These are phyloP conservation scores for Ylistrum balloti DNA, from an alignment of 1,140 invertebrate genomes.

Conservation along the genomic window DNA sequence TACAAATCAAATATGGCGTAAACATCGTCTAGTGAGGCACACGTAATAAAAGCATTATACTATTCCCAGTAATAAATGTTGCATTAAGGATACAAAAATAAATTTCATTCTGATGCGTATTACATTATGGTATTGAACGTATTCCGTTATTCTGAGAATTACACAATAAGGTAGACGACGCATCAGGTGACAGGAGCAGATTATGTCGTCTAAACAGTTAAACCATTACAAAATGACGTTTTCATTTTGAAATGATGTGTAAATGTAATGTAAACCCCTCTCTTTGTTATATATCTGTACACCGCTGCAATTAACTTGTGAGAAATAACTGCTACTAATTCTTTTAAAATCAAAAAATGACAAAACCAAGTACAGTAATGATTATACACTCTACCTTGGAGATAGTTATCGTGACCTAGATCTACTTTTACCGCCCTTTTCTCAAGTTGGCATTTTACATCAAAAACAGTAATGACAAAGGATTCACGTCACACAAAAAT, in stretches of 20 bases:
- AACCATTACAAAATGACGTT: not conserved
- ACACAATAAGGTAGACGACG: not conserved
- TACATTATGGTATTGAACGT: not conserved
- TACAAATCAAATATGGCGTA: not conserved
- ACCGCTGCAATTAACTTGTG: not conserved
- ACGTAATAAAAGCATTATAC: not conserved
- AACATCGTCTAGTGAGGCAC: not conserved
- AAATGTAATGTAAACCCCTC: not conserved
- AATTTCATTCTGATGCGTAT: not conserved
- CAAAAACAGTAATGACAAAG: not conserved
- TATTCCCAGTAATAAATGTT: not conserved
- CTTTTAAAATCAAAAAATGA: not conserved
- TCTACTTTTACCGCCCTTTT: not conserved
- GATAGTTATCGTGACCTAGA: not conserved
- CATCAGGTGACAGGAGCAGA: not conserved
- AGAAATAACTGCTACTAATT: not conserved
- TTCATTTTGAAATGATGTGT: not conserved
- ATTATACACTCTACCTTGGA: not conserved
- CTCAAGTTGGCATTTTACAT: not conserved
- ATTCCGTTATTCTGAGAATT: not conserved
- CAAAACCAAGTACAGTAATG: not conserved
- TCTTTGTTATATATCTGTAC: not conserved
- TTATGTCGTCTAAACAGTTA: not conserved
- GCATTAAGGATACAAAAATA: slow-evolving; percentile 20
- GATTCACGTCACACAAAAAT: too few species aligned